These are phyloP conservation scores for Drosophila chauvacae DNA, from an alignment of 1,140 invertebrate species.

Conservation along the genomic window DNA sequence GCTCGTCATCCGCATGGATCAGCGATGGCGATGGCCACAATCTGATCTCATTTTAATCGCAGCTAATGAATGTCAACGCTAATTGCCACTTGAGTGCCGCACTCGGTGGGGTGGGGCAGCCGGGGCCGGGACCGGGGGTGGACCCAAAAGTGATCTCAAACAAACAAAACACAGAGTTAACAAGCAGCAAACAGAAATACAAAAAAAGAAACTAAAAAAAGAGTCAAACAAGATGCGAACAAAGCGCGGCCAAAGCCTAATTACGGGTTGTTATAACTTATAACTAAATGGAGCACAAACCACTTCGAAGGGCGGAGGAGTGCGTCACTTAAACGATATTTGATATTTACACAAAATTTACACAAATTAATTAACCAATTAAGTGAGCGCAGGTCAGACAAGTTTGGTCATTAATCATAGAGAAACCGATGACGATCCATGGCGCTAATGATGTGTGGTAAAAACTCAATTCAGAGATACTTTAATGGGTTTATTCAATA, in stretches of 20 bases:
- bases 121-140: conserved; percentile 9
- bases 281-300: conserved; percentile 31
- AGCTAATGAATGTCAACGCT: conserved; percentile 78
- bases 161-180: conserved; percentile 47
- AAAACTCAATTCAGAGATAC: conserved; percentile 26
- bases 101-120: neutral
- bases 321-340: conserved; percentile 54
- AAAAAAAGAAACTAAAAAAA: conserved; percentile 15
- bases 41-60: conserved; percentile 80
- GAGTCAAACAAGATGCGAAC: conserved; percentile 48
- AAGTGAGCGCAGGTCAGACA: conserved; percentile 29
- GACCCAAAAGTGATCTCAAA: conserved; percentile 47
- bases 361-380: conserved; percentile 66
- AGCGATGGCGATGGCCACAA: conserved; percentile 34
- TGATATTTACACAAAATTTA: conserved; percentile 57
- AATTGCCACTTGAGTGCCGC: conserved; percentile 62
- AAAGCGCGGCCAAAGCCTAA: conserved; percentile 45
- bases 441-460: conserved; percentile 39
- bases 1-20: conserved; percentile 42
- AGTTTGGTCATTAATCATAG: conserved; percentile 48
- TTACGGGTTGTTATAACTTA: conserved; percentile 39
- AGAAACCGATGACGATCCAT: conserved; percentile 13
- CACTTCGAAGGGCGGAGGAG: conserved; percentile 7
- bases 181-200: conserved; percentile 26
- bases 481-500: conserved; percentile 21